Evolutionary conservation across 64 coral and sea anemone species (phyloP), one percentile per base, ranked within the genome.

Genomic region (Montipora sp.): DNA sequence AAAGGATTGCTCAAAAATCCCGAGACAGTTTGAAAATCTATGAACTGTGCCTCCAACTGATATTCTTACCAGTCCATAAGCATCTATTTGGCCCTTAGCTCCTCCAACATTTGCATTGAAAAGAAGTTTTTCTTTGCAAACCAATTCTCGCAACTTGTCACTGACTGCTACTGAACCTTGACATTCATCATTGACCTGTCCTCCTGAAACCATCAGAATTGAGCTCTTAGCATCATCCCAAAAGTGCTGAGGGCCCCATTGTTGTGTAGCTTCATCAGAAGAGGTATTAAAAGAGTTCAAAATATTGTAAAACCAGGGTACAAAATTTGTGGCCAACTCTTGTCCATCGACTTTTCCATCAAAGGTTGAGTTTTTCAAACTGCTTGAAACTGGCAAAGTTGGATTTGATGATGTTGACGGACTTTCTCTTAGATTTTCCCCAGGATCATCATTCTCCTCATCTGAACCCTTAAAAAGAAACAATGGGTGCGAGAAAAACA

Each of bases 1-100:
- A 90, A 98, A 98, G 8, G 90, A 95, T 77, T 98, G 96, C 60
- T 98, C 93, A 90, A 98, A 98, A 84, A 98, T 87, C 23, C 96
- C 96, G 48, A 98, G 86, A 47, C 96, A 98, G 1, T 89, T 59
- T 49, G 94, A 90, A 86, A 72, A 92, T 51, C 96, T 95, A 71
- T 95, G 96, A 7, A 98, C 96, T 60, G 96, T 98, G 15, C 96
- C 96, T 51, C 93, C 90, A 75, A 81, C 80, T 15, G 89, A 51
- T 7, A 98, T 87, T 74, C 87, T 73, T 6, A 89, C 93, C 50
- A 98, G 83, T 66, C 96, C 96, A 95, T 95, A 98, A 57, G 60
- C 84, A 87, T 98, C 87, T 59, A 95, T 36, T 44, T 92, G 74
- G 5, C 90, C 96, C 50, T 79, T 89, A 1, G 89, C 83, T 63